Base-by-base conservation (phyloP, 1,140 invertebrate species). In the Habropoda laboriosa region DNA sequence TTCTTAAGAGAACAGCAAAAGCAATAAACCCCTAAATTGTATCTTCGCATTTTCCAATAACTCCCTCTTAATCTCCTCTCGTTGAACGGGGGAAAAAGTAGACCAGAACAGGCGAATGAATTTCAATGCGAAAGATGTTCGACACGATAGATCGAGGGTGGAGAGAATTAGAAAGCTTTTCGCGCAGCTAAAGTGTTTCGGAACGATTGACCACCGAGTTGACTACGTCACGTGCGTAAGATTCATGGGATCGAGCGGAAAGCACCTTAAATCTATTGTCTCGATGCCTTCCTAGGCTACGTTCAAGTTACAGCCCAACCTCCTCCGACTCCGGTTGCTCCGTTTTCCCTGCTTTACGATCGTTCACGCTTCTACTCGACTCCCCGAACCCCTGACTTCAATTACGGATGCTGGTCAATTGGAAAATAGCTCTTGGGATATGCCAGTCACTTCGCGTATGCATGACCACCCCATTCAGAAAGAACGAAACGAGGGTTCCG, bases 371-470 rank as follows among this genome's bases (percentile, higher is more conserved):
- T 30, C 79, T 60, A 55, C 40, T 77, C 66, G 76, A 87, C 66
- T 76, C 49, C 60, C 70, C 71, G 35, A 38, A 57, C 72, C 66
- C 79, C 75, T 71, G 35, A 49, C 80, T 87, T 88, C 84, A 86
- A 89, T 90, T 88, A 89, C 81, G 84, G 72, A 83, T 77, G 81
- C 87, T 86, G 80, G 86, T 83, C 88, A 90, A 89, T 89, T 83
- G 89, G 83, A 89, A 89, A 90, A 89, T 84, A 85, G 86, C 83
- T 76, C 80, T 57, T 66, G 81, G 76, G 60, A 80, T 42, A 47
- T 73, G 75, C 73, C 80, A 86, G 77, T 81, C 81, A 81, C 49
- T 86, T 81, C 45, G 49, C 32, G 63, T 79, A 82, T 76, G 76
- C 68, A 61, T 71, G 51, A 67, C 57, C 40, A 49, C 49, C 55